A percentile compares a stretch with the other conserved stretches of the same genome.
These are phyloP conservation scores for Epinotia ramella DNA, from an alignment of 2,888 invertebrate species.

Conservation along the genomic window DNA sequence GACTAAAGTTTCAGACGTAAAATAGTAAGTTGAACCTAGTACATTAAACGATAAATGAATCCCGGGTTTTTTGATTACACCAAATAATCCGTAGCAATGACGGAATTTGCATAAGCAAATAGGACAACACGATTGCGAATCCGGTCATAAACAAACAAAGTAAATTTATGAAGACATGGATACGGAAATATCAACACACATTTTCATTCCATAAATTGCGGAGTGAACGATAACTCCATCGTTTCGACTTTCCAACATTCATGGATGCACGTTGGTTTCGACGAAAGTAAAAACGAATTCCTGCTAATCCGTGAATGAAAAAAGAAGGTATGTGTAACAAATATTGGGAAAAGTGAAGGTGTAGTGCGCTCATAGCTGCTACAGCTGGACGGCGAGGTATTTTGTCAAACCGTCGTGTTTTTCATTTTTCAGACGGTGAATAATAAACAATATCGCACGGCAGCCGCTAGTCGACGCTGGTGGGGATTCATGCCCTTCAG, in stretches of 20 bases:
- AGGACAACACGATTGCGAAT: conserved; percentile 36
- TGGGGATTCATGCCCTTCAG: conserved; percentile 30
- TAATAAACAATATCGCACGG: conserved; percentile 41
- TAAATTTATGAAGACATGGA: conserved; percentile 41
- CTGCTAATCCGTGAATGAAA: conserved; percentile 40
- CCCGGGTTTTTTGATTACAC: conserved; percentile 12
- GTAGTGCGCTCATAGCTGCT: conserved; percentile 6
- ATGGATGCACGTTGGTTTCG: conserved; percentile 13
- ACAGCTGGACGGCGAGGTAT: conserved; percentile 14
- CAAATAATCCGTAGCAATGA: conserved; percentile 34
- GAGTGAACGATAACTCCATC: conserved; percentile 13
- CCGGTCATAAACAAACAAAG: conserved; percentile 39
- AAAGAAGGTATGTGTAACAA: conserved; percentile 30
- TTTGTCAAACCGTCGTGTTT: conserved; percentile 36
- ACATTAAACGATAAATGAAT: conserved; percentile 6
- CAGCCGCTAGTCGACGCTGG: conserved; percentile 27
- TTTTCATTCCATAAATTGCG: conserved; percentile 31
- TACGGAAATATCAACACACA: conserved; percentile 30
- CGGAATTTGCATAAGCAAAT: conserved; percentile 42
- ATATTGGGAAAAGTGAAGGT: conserved; percentile 41
- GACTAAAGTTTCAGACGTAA: neutral
- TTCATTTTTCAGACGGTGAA: conserved; percentile 38
- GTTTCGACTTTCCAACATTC: conserved; percentile 20
- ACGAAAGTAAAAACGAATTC: conserved; percentile 37
- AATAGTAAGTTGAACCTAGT: neutral